A percentile compares a stretch with the other conserved stretches of the same genome.
These are phyloP conservation scores for Apoderus coryli DNA, from an alignment of 2,888 invertebrate genomes.

Conservation along the genomic window DNA sequence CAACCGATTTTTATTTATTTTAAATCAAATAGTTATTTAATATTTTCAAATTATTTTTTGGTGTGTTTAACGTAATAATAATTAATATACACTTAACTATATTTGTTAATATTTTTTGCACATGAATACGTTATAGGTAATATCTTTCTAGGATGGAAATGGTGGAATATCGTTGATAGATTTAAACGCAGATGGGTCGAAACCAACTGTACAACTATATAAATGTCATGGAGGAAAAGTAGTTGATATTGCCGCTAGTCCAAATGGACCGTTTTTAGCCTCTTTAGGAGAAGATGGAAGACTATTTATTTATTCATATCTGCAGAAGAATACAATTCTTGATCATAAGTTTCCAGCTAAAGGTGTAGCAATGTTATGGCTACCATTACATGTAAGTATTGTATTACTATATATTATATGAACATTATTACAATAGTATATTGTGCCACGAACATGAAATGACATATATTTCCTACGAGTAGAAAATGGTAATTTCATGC, in stretches of 20 bases:
- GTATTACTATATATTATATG: not conserved
- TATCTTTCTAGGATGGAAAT: slow-evolving; percentile 59
- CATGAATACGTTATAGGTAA: too few species aligned
- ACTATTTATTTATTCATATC: slow-evolving; percentile 58
- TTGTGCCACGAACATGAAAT: too few species aligned
- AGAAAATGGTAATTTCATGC: too few species aligned
- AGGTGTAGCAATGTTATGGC: slow-evolving; percentile 51
- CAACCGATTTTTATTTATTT: too few species aligned
- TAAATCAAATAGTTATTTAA: too few species aligned
- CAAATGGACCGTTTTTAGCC: slow-evolving; percentile 52
- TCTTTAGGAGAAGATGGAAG: slow-evolving; percentile 62
- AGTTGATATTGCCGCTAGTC: slow-evolving; percentile 50
- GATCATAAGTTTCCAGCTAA: slow-evolving; percentile 43
- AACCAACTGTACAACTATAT: slow-evolving; percentile 37
- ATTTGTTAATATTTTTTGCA: too few species aligned
- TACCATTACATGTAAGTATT: slow-evolving; percentile 44
- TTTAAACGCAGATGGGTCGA: slow-evolving; percentile 37
- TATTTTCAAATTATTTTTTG: too few species aligned
- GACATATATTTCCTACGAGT: too few species aligned
- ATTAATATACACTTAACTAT: too few species aligned
- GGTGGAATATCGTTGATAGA: slow-evolving; percentile 71
- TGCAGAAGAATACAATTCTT: slow-evolving; percentile 41
- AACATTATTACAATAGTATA: too few species aligned
- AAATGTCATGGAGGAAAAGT: slow-evolving; percentile 66
- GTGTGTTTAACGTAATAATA: too few species aligned